Conservation (phyloP, 2,888 invertebrate species). For the Oxyscelio sp. region DNA sequence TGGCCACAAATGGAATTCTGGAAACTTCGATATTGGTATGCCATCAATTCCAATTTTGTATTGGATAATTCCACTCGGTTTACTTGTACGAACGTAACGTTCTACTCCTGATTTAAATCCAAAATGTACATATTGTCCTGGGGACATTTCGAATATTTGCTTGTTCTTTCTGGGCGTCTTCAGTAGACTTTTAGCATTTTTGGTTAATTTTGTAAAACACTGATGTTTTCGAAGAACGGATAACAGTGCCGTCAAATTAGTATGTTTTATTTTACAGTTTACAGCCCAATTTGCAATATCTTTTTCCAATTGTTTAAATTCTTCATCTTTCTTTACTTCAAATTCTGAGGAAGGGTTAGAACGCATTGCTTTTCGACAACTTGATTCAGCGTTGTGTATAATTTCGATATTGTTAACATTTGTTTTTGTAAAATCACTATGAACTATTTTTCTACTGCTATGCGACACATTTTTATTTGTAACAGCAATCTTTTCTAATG, state of each 20-base stretch:
- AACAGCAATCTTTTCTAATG: no score
- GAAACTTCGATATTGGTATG: constrained; percentile 41
- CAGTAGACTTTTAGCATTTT: constrained; percentile 6
- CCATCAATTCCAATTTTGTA: constrained; percentile 44
- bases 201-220: constrained; percentile 1
- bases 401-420: no score
- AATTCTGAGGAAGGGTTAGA: no score
- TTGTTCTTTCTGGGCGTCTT: not conserved
- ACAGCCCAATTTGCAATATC: constrained; percentile 2
- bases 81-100: not conserved
- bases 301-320: not conserved
- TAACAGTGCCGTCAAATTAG: not conserved
- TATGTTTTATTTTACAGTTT: not conserved
- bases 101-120: constrained; percentile 9
- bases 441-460: no score
- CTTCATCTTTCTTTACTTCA: not conserved
- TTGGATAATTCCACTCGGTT: not conserved
- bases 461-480: no score
- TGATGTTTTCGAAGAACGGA: not conserved
- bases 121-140: constrained; percentile 23
- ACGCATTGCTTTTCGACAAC: no score
- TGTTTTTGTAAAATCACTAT: no score
- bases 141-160: not conserved
- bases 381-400: no score
- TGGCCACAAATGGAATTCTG: constrained; percentile 41